Conservation (phyloP, 2,888 invertebrate genomes). For the Tridacna crocea region DNA sequence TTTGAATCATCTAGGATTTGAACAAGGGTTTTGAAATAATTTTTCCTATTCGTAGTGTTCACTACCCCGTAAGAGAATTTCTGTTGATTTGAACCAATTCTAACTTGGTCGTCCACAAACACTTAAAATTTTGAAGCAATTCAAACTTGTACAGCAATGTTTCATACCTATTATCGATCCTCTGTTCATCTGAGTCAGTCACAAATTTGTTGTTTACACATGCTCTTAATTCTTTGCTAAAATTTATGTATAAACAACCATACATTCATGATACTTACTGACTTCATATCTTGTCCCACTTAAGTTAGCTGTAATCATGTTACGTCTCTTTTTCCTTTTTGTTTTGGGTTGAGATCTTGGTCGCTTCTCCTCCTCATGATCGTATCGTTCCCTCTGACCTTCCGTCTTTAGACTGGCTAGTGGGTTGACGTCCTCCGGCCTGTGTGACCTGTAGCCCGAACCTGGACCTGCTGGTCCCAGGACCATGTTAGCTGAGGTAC, state of each 20-base stretch:
- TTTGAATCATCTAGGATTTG: too few species aligned
- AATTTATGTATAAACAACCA: not conserved
- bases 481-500: constrained; percentile 55
- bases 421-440: constrained; percentile 26
- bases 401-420: constrained; percentile 24
- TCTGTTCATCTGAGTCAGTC: too few species aligned
- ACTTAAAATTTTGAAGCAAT: too few species aligned
- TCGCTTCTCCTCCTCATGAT: constrained; percentile 52
- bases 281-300: constrained; percentile 83
- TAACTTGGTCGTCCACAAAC: too few species aligned
- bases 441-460: constrained; percentile 37
- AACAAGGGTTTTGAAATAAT: too few species aligned
- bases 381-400: constrained; percentile 35
- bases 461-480: constrained; percentile 47
- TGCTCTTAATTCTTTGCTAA: too few species aligned
- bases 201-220: too few species aligned
- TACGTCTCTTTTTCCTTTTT: constrained; percentile 70
- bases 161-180: too few species aligned
- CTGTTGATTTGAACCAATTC: too few species aligned
- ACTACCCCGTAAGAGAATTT: too few species aligned
- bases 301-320: constrained; percentile 80
- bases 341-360: constrained; percentile 60
- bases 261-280: constrained; percentile 71
- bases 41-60: too few species aligned
- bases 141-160: too few species aligned